Conservation (phyloP, 2,113 vertebrate genomes). For the Elgaria multicarinata region DNA sequence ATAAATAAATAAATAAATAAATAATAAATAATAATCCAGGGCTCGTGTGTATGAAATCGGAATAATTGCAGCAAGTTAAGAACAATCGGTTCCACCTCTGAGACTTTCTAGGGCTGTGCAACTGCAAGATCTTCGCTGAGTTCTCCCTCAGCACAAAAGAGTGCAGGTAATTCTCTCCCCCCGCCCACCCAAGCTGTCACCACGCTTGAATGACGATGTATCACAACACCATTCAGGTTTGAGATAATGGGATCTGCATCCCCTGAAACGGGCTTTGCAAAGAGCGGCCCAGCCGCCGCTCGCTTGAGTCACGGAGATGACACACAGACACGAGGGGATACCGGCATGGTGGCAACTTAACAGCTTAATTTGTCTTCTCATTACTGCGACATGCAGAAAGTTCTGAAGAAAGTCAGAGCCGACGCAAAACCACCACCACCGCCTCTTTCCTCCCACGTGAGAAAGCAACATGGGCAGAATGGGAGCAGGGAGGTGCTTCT, state of each 20-base stretch:
- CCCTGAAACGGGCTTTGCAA: neutral
- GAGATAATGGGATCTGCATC: neutral
- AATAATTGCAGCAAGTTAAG: conserved; percentile 8
- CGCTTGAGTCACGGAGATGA: neutral
- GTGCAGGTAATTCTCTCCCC: conserved; percentile 4
- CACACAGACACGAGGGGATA: neutral
- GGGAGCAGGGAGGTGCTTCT: no score
- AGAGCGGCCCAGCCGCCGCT: accelerated
- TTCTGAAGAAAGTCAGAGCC: neutral
- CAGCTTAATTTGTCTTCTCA: neutral
- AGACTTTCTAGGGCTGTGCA: neutral
- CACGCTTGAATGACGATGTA: neutral
- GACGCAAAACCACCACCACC: no score
- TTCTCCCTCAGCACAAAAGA: neutral
- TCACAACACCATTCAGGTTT: neutral
- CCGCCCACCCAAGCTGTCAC: conserved; percentile 5
- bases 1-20: no score
- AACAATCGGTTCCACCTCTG: neutral
- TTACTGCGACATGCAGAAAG: neutral
- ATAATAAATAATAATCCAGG: no score
- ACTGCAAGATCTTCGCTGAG: neutral
- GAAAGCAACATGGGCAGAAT: neutral
- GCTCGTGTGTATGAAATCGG: neutral
- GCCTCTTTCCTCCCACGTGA: neutral
- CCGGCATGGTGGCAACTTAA: accelerated